These are phyloP conservation scores for Corythornis vintsioides DNA, from an alignment of 2,113 vertebrate species.

Conservation along the genomic window DNA sequence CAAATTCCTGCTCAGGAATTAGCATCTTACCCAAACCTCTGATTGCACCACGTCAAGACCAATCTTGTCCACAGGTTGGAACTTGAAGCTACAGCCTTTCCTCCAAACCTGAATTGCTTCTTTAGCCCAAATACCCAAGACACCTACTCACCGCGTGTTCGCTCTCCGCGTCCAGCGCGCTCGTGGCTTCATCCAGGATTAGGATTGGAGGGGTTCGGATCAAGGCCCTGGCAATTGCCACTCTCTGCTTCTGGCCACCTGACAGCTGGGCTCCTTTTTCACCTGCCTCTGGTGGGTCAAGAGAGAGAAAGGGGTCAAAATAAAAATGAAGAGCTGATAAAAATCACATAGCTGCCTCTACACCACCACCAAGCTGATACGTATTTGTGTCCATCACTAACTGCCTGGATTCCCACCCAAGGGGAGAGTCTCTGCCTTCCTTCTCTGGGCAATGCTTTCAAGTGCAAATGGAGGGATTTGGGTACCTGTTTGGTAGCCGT, in stretches of 20 bases:
- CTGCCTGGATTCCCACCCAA: neutral
- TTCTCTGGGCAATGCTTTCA: neutral
- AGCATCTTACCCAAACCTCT: neutral
- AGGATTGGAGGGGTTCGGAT: constrained; percentile 88
- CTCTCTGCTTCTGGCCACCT: constrained; percentile 94
- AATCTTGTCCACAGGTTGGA: neutral
- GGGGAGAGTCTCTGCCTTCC: neutral
- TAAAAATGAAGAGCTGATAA: neutral
- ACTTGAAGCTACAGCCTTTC: neutral
- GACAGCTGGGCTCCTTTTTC: constrained; percentile 95
- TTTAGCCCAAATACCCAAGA: neutral
- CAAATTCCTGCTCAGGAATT: neutral
- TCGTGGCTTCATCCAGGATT: constrained; percentile 95
- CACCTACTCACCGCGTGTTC: constrained; percentile 84
- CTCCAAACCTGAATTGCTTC: neutral
- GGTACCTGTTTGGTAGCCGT: constrained; percentile 89
- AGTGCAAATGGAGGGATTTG: neutral
- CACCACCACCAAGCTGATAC: neutral
- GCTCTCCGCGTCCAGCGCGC: constrained; percentile 92
- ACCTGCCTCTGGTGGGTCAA: constrained; percentile 82
- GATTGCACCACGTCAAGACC: neutral
- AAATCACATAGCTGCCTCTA: neutral
- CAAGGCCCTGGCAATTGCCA: constrained; percentile 93
- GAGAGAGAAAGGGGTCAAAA: neutral
- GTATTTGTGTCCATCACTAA: neutral